phyloP scores from a whole-genome alignment of 1,140 invertebrate species.

The Trachelipus rathkii region DNA sequence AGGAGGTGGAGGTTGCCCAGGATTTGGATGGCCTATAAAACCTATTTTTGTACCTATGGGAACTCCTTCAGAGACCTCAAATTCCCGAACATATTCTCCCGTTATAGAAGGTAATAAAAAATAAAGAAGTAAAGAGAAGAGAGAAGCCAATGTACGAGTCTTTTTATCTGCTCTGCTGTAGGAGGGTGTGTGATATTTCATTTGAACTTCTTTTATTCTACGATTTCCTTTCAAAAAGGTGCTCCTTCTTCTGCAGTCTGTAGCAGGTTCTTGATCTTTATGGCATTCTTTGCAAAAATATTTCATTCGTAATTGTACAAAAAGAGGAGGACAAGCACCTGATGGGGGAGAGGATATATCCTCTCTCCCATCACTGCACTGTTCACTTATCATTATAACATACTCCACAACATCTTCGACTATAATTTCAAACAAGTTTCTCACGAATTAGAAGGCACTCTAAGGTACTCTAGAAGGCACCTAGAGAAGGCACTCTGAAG shows the following conservation, averaged over 20 bases:
- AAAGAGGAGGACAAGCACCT: background rate
- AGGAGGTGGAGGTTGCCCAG: slow-evolving; percentile 53
- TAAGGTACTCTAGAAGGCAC: too few relatives aligned
- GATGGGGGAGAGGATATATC: background rate
- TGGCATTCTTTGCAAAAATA: background rate
- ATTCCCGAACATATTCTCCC: slow-evolving; percentile 63
- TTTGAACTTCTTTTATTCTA: background rate
- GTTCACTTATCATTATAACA: background rate
- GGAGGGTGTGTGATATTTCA: background rate
- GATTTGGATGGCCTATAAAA: slow-evolving; percentile 66
- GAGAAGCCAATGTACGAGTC: background rate
- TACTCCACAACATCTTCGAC: too few relatives aligned
- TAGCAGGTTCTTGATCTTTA: background rate
- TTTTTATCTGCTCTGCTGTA: slow-evolving; percentile 1
- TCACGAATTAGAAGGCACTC: too few relatives aligned
- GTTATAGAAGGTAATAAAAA: slow-evolving; percentile 23
- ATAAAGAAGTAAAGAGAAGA: background rate
- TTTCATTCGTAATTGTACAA: background rate
- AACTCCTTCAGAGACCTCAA: slow-evolving; percentile 80
- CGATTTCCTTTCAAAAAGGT: background rate
- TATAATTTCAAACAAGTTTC: too few relatives aligned
- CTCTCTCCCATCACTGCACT: slow-evolving; percentile 5
- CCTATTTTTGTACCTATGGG: slow-evolving; percentile 80
- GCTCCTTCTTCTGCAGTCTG: background rate
- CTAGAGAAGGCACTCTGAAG: too few relatives aligned